Conservation (phyloP, 2,113 vertebrate genomes). For the Felis chaus region DNA sequence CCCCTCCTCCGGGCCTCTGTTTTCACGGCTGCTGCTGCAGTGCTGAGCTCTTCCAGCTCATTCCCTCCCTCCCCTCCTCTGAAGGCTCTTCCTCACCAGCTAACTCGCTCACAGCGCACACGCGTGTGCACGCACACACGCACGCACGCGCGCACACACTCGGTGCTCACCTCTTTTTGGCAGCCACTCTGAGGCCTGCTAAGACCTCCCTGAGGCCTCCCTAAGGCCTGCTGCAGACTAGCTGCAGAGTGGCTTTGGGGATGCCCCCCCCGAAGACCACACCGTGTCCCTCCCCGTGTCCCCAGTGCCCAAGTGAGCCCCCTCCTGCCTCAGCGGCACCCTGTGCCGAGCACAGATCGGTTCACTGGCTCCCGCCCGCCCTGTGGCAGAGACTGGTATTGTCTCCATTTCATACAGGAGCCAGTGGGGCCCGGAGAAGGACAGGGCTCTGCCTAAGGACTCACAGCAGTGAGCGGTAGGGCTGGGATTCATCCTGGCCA, state of each 20-base stretch:
- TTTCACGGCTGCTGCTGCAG: neutral
- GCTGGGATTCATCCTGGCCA: neutral
- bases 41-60: neutral
- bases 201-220: neutral
- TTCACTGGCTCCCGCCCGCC: neutral
- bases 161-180: neutral
- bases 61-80: neutral
- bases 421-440: neutral
- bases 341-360: neutral
- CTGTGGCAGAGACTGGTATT: neutral
- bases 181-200: neutral
- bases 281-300: neutral
- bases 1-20: neutral
- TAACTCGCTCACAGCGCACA: neutral
- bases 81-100: neutral
- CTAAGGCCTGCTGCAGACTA: neutral
- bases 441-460: neutral
- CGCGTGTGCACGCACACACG: neutral
- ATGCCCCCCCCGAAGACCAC: neutral
- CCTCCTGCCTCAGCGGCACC: neutral
- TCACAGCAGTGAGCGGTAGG: neutral
- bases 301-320: neutral
- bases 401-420: neutral
- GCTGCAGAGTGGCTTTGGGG: neutral
- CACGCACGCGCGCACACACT: neutral